Evolutionary conservation across 2,797 vertebrate genomes (phyloP), one percentile per base, ranked within the genome.

Genomic region (Tapirus indicus): DNA sequence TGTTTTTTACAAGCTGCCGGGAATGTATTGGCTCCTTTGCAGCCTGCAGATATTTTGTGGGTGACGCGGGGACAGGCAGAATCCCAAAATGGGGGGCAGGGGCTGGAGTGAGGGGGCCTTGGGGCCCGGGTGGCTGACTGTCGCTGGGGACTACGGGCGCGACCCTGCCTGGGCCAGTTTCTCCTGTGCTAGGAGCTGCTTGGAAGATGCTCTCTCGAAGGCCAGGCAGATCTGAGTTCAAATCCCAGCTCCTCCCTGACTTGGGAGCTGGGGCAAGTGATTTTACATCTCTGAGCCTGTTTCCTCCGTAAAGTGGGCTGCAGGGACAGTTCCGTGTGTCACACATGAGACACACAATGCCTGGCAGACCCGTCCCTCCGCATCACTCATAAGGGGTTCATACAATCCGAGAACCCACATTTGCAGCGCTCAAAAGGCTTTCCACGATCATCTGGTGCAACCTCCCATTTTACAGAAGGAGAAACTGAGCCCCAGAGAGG

Each of bases 1-100:
- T 94, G 96, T 94, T 98, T 97, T 93, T 84, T 93, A 91, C 32
- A 6, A 97, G 95, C 95, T 83, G 84, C 96, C 38, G 87, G 44
- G 77, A 88, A 52, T 0, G 1, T 3, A 44, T 29, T 62, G 88
- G 82, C 88, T 92, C 52, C 93, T 82, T 56, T 90, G 88, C 68
- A 58, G n/a, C 78, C 84, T 95, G 88, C 60, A 89, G 96, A 83
- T 69, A 74, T 89, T 83, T 93, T 56, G 66, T 62, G 32, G 52
- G 66, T 69, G 56, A 71, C 5, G 8, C 6, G 2, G 74, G 79
- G 47, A 66, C 35, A 14, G 49, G 18, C 35, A 89, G 83, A 64
- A 38, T 16, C 72, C 84, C 66, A 8, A 21, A 23, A 21, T 27
- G 29, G 18, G 68, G 29, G 75, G 23, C 66, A 52, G 29, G 32